Base-by-base conservation (phyloP, 2,113 vertebrate genomes). In the Reinhardtius hippoglossoides region DNA sequence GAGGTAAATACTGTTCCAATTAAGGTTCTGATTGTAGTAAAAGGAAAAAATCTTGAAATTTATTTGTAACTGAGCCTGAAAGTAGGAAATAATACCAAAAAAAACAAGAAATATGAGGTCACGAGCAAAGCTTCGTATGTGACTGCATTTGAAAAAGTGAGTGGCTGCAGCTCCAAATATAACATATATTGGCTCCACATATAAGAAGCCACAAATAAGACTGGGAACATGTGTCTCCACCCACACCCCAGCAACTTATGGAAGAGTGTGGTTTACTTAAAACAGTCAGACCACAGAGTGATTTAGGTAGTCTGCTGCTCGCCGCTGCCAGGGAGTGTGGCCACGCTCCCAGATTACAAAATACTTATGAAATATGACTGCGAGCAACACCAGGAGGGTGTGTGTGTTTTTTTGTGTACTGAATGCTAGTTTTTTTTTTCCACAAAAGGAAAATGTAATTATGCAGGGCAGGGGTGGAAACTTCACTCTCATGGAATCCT, bases 201-300 rank as follows among this genome's bases (percentile, higher is more conserved):
- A 81, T 65, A 75, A 69, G 52, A 83, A 80, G 63, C 79, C 76
- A 74, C 84, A 87, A 89, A 87, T 85, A 88, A 87, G 73, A 83
- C 65, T 54, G 52, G 61, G 73, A 85, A 78, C 86, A 84, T 82
- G 72, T 86, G 81, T 74, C 37, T 63, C 31, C 55, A 48, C 48
- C 46, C 58, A 70, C 80, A 62, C 80, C 72, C 71, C 61, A 65
- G 70, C 81, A 74, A 83, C 71, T 85, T 80, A 83, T 88, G 74
- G 82, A 74, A 65, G 82, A 83, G 57, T 78, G 86, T n/a, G 82
- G 87, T 86, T 86, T 66, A 82, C 79, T 85, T 88, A 84, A 83
- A 79, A 86, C 23, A 87, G 74, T 88, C 83, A 80, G 82, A 92
- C 89, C 91, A 82, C 87, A 87, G 81, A 79, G 58, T 74, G 77